Conservation (phyloP, 1,140 invertebrate species). For the Macrobrachium nipponense region DNA sequence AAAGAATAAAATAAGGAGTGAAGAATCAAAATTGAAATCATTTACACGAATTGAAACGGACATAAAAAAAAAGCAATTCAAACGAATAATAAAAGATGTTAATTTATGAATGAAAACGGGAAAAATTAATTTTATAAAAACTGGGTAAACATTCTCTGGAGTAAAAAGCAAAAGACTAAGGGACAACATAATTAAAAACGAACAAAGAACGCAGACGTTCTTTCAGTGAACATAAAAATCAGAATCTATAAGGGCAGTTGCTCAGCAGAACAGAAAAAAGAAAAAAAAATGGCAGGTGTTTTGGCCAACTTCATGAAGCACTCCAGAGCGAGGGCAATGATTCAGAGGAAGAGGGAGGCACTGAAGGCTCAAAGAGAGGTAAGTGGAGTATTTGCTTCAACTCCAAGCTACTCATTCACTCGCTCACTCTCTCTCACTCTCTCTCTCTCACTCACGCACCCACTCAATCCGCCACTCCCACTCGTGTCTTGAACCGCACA, state of each 20-base stretch:
- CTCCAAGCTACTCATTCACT: background rate
- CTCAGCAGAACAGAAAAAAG: no score
- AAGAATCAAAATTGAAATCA: no score
- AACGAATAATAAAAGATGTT: no score
- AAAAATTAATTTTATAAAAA: background rate
- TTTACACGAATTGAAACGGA: no score
- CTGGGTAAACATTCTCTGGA: background rate
- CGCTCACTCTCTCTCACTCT: background rate
- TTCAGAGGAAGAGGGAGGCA: conserved; percentile 47
- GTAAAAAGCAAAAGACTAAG: background rate
- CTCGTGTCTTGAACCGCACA: background rate
- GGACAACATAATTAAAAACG: no score
- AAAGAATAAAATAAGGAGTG: no score
- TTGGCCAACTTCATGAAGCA: conserved; percentile 57
- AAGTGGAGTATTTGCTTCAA: conserved; percentile 27
- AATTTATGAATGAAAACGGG: background rate
- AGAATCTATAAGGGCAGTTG: no score
- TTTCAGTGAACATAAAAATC: no score
- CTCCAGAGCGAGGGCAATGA: conserved; percentile 47
- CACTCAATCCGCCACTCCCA: background rate
- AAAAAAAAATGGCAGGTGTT: conserved; percentile 56
- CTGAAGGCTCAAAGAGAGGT: conserved; percentile 62
- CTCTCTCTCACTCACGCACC: background rate
- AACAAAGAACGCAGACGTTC: no score
- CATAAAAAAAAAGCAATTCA: no score